phyloP scores from a whole-genome alignment of 2,888 invertebrate genomes.

The Imbricaverruca yamaguchii region DNA sequence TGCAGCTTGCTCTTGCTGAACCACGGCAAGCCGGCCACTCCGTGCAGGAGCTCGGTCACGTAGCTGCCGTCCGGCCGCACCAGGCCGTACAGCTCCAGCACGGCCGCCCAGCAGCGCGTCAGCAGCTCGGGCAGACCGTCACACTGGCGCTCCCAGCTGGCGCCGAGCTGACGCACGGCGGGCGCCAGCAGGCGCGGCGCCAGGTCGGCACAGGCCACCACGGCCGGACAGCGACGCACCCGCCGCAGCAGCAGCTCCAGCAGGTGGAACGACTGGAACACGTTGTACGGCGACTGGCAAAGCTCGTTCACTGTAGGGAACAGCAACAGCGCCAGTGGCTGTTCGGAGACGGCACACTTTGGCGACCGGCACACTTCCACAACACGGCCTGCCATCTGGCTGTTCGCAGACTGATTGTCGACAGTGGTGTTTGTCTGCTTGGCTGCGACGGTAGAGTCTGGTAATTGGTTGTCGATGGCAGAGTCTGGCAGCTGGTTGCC shows the following conservation, averaged over 20 bases:
- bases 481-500: too few relatives aligned
- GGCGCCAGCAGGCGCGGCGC: background rate
- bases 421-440: too few relatives aligned
- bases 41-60: background rate
- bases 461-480: too few relatives aligned
- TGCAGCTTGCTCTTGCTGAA: background rate
- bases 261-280: conserved; percentile 16
- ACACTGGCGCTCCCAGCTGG: conserved; percentile 14
- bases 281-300: background rate
- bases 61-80: background rate
- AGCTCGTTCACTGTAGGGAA: background rate
- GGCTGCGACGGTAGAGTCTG: too few relatives aligned
- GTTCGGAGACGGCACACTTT: too few relatives aligned
- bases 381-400: too few relatives aligned
- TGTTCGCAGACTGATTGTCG: too few relatives aligned
- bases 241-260: background rate
- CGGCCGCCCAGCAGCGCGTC: conserved; percentile 8
- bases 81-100: background rate
- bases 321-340: background rate
- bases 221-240: background rate
- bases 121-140: conserved; percentile 15
- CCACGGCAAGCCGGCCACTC: background rate
- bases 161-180: background rate
- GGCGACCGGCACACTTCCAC: too few relatives aligned
- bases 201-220: background rate